These are phyloP conservation scores for Latrodectus hesperus DNA, from an alignment of 2,888 invertebrate species.

Conservation along the genomic window DNA sequence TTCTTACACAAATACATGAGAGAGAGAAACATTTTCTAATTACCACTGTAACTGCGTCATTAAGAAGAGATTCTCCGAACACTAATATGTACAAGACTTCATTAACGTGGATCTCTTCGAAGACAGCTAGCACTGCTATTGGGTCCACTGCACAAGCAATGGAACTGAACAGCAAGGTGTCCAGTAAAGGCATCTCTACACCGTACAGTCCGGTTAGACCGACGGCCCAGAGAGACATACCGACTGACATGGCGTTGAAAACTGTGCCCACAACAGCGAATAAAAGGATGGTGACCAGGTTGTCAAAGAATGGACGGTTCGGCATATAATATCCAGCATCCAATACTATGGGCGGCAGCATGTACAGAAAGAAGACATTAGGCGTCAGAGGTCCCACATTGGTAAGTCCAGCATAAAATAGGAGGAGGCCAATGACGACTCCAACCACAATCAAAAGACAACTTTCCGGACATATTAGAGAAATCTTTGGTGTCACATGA, in stretches of 20 bases:
- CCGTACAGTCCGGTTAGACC: conserved; percentile 88
- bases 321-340: conserved; percentile 99
- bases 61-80: conserved; percentile 97
- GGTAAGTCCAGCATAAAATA: conserved; percentile 80
- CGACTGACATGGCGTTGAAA: conserved; percentile 86
- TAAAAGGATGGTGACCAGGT: conserved; percentile 94
- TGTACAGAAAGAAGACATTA: conserved; percentile 97
- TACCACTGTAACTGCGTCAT: conserved; percentile 97
- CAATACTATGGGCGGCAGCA: conserved; percentile 97
- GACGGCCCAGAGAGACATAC: conserved; percentile 87
- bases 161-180: conserved; percentile 91
- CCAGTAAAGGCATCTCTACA: conserved; percentile 80
- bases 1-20: too few relatives aligned
- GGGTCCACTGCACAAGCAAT: conserved; percentile 98
- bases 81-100: conserved; percentile 98
- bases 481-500: conserved; percentile 93
- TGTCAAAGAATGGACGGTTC: conserved; percentile 95
- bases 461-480: conserved; percentile 96
- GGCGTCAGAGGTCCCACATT: conserved; percentile 85
- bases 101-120: conserved; percentile 98
- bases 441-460: conserved; percentile 97
- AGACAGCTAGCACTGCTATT: conserved; percentile 96
- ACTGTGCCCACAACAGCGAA: conserved; percentile 98
- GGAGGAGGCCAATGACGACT: conserved; percentile 89
- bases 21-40: conserved; percentile 72